Percentiles rank a stretch among this genome's conserved stretches.
Evolutionary conservation across 2,797 vertebrate species (phyloP).

Genomic region (Molossus alvarezi): DNA sequence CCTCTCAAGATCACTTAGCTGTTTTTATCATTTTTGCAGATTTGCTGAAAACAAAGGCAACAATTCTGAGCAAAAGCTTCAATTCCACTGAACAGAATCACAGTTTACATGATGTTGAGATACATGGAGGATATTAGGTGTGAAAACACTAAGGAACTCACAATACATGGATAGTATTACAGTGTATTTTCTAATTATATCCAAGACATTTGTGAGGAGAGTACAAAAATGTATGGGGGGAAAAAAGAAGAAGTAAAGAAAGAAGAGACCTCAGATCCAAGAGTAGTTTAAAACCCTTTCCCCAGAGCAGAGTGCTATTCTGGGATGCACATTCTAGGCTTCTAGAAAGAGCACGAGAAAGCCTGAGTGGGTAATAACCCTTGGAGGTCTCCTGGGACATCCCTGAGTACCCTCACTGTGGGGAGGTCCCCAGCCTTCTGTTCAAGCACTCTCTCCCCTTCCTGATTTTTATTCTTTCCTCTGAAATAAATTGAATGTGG

Average conservation of each 20-base stretch:
- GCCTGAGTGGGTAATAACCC: rapidly evolving
- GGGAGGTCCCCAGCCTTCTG: background rate
- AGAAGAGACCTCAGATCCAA: too few species aligned
- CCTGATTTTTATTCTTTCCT: background rate
- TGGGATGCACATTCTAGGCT: background rate
- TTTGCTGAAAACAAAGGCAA: background rate
- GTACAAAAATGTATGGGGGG: background rate
- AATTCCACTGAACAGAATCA: background rate
- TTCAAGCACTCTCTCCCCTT: background rate
- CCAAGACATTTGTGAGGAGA: background rate
- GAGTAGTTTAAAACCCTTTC: background rate
- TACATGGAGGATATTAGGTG: background rate
- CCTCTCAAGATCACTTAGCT: background rate
- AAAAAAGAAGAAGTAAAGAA: background rate
- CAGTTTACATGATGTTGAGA: background rate
- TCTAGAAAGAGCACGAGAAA: background rate
- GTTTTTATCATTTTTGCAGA: background rate
- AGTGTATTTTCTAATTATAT: background rate
- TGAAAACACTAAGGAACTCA: background rate
- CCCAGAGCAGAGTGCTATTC: background rate
- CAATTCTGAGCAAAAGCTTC: background rate
- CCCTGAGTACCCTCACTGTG: background rate
- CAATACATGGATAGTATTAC: too few species aligned
- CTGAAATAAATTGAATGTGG: background rate
- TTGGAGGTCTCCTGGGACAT: background rate